phyloP scores from a whole-genome alignment of 2,113 vertebrate species.

The Bujurquina vittata region DNA sequence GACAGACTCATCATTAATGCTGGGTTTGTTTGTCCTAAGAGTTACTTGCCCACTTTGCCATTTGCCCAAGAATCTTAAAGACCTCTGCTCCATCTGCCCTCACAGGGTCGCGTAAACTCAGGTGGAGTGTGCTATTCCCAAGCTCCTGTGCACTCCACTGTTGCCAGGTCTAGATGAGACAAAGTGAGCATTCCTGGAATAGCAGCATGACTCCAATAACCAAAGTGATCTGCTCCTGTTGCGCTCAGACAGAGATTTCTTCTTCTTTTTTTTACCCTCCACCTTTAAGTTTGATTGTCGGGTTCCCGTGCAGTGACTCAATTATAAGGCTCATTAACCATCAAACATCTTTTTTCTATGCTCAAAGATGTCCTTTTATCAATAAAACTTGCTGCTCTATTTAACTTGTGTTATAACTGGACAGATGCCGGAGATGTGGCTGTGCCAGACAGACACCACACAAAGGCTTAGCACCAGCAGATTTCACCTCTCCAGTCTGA shows the following conservation, averaged over 20 bases:
- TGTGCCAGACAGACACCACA: slow-evolving; percentile 15
- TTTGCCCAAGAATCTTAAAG: slow-evolving; percentile 83
- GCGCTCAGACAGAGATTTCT: background rate
- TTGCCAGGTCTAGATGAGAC: slow-evolving; percentile 64
- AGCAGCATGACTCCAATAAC: slow-evolving; percentile 49
- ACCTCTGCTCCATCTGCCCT: slow-evolving; percentile 53
- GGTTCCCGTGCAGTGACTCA: slow-evolving; percentile 4
- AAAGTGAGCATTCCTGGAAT: slow-evolving; percentile 76
- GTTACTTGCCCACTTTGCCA: slow-evolving; percentile 77
- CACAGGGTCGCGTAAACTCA: slow-evolving; percentile 60
- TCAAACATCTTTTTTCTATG: slow-evolving; percentile 14
- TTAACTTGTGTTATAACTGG: slow-evolving; percentile 27
- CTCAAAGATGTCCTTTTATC: slow-evolving; percentile 12
- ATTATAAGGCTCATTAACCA: slow-evolving; percentile 1
- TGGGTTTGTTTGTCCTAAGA: slow-evolving; percentile 78
- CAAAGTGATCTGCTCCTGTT: slow-evolving; percentile 30
- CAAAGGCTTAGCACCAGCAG: slow-evolving; percentile 41
- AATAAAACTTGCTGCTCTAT: slow-evolving; percentile 24
- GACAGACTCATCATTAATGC: slow-evolving; percentile 77
- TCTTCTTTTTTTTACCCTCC: background rate
- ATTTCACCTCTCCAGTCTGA: slow-evolving; percentile 32
- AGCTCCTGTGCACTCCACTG: slow-evolving; percentile 41
- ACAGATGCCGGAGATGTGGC: slow-evolving; percentile 28
- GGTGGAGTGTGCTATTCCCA: slow-evolving; percentile 51
- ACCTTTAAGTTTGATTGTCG: slow-evolving; percentile 6